A percentile compares a stretch with the other conserved stretches of the same genome.
These are phyloP conservation scores for Pangasius krempfi DNA, from an alignment of 2,797 vertebrate genomes.

Conservation along the genomic window DNA sequence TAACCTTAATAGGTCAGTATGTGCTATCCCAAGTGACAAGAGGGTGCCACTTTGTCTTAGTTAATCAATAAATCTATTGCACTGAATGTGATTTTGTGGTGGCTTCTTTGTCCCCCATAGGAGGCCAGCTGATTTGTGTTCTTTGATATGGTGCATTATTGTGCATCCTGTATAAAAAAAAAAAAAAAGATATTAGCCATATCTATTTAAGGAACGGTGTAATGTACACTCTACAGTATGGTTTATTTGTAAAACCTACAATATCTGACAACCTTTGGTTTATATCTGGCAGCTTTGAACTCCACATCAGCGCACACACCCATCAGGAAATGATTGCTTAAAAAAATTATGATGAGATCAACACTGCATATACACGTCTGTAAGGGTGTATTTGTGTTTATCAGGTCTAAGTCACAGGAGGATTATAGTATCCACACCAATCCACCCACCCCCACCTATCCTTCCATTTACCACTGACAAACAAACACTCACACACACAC, in stretches of 20 bases:
- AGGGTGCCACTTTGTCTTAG: conserved; percentile 32
- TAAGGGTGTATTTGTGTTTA: conserved; percentile 27
- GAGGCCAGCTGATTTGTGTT: neutral
- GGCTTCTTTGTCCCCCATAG: neutral
- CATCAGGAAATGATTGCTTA: neutral
- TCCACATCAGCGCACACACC: neutral
- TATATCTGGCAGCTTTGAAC: neutral
- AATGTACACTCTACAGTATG: neutral
- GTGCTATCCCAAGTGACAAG: conserved; percentile 25
- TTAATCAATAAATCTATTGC: conserved; percentile 38
- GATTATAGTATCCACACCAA: conserved; percentile 7
- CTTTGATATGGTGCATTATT: neutral
- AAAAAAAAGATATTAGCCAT: neutral
- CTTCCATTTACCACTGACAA: neutral
- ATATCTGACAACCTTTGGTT: neutral
- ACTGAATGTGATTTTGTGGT: neutral
- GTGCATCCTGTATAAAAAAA: neutral
- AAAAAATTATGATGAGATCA: neutral
- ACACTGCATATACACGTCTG: neutral
- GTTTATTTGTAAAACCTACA: neutral
- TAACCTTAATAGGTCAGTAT: conserved; percentile 27
- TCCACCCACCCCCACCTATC: conserved; percentile 10
- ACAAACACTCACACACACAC: neutral
- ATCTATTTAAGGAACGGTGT: neutral
- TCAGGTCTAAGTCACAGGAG: conserved; percentile 20